Evolutionary conservation across 2,888 invertebrate genomes (phyloP).

Genomic region (Vannuccia rotundouncinata): DNA sequence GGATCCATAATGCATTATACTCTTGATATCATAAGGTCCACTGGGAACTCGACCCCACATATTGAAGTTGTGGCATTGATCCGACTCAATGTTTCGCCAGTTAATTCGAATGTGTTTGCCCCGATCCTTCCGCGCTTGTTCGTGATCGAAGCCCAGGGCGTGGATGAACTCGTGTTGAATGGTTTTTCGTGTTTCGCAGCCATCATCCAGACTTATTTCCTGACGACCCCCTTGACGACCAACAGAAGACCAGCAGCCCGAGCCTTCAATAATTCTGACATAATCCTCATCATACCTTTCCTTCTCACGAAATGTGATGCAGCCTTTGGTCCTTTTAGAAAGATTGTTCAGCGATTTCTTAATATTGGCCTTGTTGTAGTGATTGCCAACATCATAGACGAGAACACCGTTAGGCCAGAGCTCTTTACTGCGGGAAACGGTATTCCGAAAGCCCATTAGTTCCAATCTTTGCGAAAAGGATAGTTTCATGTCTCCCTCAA

Average conservation of each 20-base stretch:
- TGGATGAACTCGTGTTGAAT: constrained; percentile 22
- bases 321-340: neutral
- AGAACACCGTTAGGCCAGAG: neutral
- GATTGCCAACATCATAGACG: neutral
- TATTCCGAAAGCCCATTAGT: too few relatives aligned
- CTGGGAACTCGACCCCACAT: neutral
- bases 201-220: neutral
- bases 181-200: neutral
- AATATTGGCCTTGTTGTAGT: neutral
- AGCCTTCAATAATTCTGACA: neutral
- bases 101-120: neutral
- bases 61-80: constrained; percentile 5
- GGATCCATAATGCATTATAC: constrained; percentile 2
- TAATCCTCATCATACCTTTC: neutral
- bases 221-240: neutral
- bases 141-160: neutral
- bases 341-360: neutral
- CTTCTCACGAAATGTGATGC: neutral
- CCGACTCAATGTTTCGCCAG: neutral
- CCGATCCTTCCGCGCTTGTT: neutral
- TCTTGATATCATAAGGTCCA: neutral
- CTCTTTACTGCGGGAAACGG: neutral
- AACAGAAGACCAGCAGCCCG: neutral
- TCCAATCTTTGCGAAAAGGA: too few relatives aligned
- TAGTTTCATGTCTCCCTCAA: too few relatives aligned